phyloP scores from a whole-genome alignment of 1,140 invertebrate species.

The Aphidius ervi region DNA sequence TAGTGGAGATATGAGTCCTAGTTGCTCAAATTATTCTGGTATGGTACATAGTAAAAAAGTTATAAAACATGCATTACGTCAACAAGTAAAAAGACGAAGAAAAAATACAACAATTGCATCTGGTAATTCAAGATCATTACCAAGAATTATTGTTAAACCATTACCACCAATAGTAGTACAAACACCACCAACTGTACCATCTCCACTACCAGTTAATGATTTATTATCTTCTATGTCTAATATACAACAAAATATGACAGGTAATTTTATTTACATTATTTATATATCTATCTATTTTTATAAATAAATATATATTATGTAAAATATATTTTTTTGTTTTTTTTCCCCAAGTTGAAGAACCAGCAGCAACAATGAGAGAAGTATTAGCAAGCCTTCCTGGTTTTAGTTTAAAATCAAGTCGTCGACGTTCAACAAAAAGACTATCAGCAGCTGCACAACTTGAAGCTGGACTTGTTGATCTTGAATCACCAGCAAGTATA shows the following conservation, averaged over 20 bases:
- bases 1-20: constrained; percentile 39
- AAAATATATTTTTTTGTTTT: constrained; percentile 12
- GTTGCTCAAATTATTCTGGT: constrained; percentile 44
- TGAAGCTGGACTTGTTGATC: constrained; percentile 89
- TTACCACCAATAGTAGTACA: constrained; percentile 60
- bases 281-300: neutral
- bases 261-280: constrained; percentile 10
- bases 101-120: constrained; percentile 73
- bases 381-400: constrained; percentile 85
- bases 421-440: constrained; percentile 74
- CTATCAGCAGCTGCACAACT: constrained; percentile 87
- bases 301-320: neutral
- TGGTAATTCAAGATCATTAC: constrained; percentile 62
- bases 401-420: constrained; percentile 77
- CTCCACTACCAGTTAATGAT: constrained; percentile 32
- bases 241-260: constrained; percentile 39
- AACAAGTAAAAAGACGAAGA: constrained; percentile 72
- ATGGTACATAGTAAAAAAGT: constrained; percentile 59
- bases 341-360: constrained; percentile 42
- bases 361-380: constrained; percentile 72
- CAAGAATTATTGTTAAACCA: constrained; percentile 68
- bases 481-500: constrained; percentile 95
- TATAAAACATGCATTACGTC: constrained; percentile 68
- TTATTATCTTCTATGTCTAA: constrained; percentile 37
- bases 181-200: constrained; percentile 26